A percentile compares a stretch with the other conserved stretches of the same genome.
phyloP scores from a whole-genome alignment of 2,888 invertebrate species.

The Agrochola lota region DNA sequence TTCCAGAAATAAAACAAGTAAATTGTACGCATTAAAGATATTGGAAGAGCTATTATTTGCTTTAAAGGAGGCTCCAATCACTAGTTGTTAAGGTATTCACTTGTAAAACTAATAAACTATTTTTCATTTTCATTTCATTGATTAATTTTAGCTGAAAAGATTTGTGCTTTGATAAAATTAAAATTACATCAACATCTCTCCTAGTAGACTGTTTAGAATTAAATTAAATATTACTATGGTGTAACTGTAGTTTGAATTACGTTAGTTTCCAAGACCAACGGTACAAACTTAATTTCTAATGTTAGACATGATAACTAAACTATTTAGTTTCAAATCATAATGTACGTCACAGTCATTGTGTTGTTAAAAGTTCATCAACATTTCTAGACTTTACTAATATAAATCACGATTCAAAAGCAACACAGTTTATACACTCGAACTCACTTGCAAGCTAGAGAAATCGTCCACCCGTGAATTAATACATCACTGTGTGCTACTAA shows the following conservation, averaged over 20 bases:
- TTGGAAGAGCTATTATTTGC: no score
- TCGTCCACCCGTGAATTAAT: slow-evolving; percentile 76
- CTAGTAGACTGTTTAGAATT: neutral
- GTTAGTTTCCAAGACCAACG: slow-evolving; percentile 14
- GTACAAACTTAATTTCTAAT: slow-evolving; percentile 1
- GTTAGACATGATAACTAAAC: slow-evolving; percentile 18
- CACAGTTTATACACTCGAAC: slow-evolving; percentile 72
- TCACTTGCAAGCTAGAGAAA: slow-evolving; percentile 73
- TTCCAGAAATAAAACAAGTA: no score
- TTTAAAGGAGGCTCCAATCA: no score
- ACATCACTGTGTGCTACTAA: slow-evolving; percentile 79
- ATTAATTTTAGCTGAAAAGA: neutral
- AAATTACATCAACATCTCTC: neutral
- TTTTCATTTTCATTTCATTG: no score
- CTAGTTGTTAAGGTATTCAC: no score
- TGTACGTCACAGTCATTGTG: slow-evolving; percentile 20
- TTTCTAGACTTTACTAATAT: slow-evolving; percentile 40
- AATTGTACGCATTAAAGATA: no score
- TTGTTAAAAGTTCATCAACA: slow-evolving; percentile 10
- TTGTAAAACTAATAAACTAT: no score
- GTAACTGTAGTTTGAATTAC: neutral
- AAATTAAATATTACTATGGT: neutral
- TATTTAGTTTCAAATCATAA: slow-evolving; percentile 39
- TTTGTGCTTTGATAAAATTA: neutral
- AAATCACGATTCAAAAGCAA: slow-evolving; percentile 48